Conservation (phyloP, 2,797 vertebrate genomes). For the Aplochiton taeniatus region DNA sequence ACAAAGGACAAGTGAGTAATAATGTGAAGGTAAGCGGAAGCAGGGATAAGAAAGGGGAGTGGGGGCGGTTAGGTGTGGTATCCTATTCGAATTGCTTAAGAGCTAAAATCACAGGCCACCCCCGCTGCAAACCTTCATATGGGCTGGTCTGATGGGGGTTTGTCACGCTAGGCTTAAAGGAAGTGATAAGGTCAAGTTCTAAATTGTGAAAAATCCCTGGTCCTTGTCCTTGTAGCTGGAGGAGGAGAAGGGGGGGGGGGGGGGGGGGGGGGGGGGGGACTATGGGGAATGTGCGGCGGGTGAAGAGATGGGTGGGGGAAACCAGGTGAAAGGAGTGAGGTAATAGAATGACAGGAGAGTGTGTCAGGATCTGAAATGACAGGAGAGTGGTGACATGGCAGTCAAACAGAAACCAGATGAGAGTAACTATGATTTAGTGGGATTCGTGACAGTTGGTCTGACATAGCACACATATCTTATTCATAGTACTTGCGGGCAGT, state of each 20-base stretch:
- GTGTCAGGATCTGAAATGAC: too few species aligned
- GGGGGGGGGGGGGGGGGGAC: too few species aligned
- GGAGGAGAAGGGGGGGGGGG: background rate
- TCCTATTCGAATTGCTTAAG: constrained; percentile 16
- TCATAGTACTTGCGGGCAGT: background rate
- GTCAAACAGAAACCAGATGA: too few species aligned
- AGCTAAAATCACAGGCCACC: constrained; percentile 14
- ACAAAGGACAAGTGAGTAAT: constrained; percentile 37
- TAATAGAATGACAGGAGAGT: too few species aligned
- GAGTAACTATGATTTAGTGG: too few species aligned
- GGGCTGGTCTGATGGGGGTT: constrained; percentile 14
- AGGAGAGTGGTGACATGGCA: too few species aligned
- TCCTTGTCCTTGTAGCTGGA: background rate
- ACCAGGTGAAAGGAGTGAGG: too few species aligned
- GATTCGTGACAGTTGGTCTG: too few species aligned
- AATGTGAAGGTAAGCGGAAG: constrained; percentile 12
- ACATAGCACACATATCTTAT: too few species aligned
- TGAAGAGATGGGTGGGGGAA: too few species aligned
- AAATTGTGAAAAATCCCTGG: background rate
- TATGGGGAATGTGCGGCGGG: too few species aligned
- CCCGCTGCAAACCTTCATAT: constrained; percentile 4
- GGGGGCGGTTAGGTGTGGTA: background rate
- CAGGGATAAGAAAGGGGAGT: background rate
- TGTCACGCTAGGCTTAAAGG: constrained; percentile 14
- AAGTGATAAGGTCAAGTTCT: background rate